A percentile compares a stretch with the other conserved stretches of the same genome.
Evolutionary conservation across 2,113 vertebrate genomes (phyloP).

Genomic region (Scalopus aquaticus): DNA sequence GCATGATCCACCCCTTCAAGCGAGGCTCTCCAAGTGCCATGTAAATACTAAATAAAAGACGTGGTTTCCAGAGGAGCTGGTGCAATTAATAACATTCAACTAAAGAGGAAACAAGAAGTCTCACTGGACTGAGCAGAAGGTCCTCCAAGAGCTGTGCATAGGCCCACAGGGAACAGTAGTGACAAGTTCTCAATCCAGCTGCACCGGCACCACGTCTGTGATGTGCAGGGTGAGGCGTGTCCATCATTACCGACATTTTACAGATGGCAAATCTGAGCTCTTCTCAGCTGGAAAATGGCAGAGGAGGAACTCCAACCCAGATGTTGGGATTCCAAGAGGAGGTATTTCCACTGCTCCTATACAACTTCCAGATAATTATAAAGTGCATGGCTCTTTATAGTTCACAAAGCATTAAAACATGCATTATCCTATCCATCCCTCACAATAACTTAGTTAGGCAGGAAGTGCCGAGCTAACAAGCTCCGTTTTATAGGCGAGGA

Average conservation of each 20-base stretch:
- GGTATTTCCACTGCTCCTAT: neutral
- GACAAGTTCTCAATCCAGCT: neutral
- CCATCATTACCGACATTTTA: neutral
- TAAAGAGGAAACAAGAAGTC: neutral
- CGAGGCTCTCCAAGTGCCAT: neutral
- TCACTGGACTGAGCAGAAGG: neutral
- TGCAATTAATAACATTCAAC: neutral
- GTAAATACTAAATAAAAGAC: constrained; percentile 26
- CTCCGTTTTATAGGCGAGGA: neutral
- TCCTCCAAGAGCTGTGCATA: neutral
- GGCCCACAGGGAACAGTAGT: neutral
- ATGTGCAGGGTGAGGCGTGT: rapidly evolving
- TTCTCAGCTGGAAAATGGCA: neutral
- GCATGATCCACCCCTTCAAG: neutral
- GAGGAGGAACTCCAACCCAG: neutral
- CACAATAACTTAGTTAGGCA: neutral
- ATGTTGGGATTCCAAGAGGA: neutral
- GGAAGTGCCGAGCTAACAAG: neutral
- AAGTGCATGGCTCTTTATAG: neutral
- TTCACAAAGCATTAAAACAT: neutral
- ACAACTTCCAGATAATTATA: neutral
- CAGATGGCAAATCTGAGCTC: neutral
- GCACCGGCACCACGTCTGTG: neutral
- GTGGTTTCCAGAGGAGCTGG: neutral
- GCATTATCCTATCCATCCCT: neutral